Evolutionary conservation across 1,140 invertebrate genomes (phyloP), one percentile per base, ranked within the genome.

Genomic region (Plectus sambesii): DNA sequence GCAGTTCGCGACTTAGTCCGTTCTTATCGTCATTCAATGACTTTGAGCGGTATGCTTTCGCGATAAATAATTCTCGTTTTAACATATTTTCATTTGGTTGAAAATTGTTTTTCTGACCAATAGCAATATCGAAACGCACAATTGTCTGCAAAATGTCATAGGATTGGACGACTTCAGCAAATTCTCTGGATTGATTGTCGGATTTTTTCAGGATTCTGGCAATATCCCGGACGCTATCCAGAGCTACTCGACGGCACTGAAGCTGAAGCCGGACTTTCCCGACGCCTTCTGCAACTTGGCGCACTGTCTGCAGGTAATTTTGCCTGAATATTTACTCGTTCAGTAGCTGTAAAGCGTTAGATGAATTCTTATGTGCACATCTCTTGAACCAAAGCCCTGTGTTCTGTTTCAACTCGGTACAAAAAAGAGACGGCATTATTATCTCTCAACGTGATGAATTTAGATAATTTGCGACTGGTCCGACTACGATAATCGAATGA

Each of bases 211-310:
- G 76, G 93, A 98, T 74, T 88, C 87, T 53, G 93, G 93, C 33
- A 94, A 93, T 72, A 94, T 99, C 65, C 85, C 84, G 15, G 90
- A 98, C 75, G 94, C 94, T 0, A 97, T 99, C 59, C 80, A 84
- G 59, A 90, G 84, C 6, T 98, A 97, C 71, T 79, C 84, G 63
- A 97, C 85, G 24, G 93, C 94, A 17, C 74, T 99, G 27, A 89
- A 92, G 69, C 71, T 98, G 47, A 98, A 97, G 74, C 87, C 90
- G 9, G 90, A 99, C 71, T 99, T 98, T 70, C 90, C 93, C 0
- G 94, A 99, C 76, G 94, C 94, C 0, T 99, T 92, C 71, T 98
- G 93, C 72, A 99, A 98, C 76, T 76, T 99, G 58, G 87, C 88
- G 0, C 94, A 99, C 73, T 98, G 94, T 73, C 75, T 96, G 46